A percentile compares a stretch with the other conserved stretches of the same genome.
These are phyloP conservation scores for Hippocampus comes DNA, from an alignment of 2,113 vertebrate genomes.

Conservation along the genomic window DNA sequence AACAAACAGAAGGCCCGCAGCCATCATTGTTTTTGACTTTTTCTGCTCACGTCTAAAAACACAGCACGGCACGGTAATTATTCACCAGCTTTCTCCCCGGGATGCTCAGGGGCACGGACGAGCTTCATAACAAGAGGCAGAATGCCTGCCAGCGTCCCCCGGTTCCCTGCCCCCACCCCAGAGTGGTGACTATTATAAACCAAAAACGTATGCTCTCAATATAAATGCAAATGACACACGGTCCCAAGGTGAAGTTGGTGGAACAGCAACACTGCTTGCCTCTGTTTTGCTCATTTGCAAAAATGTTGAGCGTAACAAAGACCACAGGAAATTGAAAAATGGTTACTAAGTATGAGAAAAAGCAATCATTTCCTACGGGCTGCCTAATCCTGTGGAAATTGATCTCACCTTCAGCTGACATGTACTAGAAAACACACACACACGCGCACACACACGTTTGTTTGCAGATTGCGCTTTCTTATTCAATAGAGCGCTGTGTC, in stretches of 20 bases:
- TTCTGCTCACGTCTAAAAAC: slow-evolving; percentile 57
- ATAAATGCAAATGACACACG: slow-evolving; percentile 83
- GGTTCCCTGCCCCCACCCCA: slow-evolving; percentile 61
- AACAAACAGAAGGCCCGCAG: slow-evolving; percentile 35
- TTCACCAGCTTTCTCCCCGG: slow-evolving; percentile 68
- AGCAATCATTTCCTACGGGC: slow-evolving; percentile 73
- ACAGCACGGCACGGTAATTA: slow-evolving; percentile 66
- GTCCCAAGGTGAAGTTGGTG: slow-evolving; percentile 75
- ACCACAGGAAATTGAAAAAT: slow-evolving; percentile 76
- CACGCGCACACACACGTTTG: slow-evolving; percentile 57
- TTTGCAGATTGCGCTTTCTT: slow-evolving; percentile 45
- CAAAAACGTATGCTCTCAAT: slow-evolving; percentile 85
- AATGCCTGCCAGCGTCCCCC: slow-evolving; percentile 66
- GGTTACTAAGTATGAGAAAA: slow-evolving; percentile 74
- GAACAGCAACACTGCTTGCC: slow-evolving; percentile 66
- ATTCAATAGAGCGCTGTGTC: slow-evolving; percentile 15
- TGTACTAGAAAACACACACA: slow-evolving; percentile 54
- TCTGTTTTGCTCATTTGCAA: slow-evolving; percentile 76
- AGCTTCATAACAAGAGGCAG: slow-evolving; percentile 72
- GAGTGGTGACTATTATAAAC: slow-evolving; percentile 77
- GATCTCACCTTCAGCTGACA: slow-evolving; percentile 69
- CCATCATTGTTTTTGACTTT: slow-evolving; percentile 55
- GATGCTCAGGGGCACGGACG: slow-evolving; percentile 65
- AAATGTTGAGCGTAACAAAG: slow-evolving; percentile 74
- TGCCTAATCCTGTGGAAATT: slow-evolving; percentile 74